Evolutionary conservation across 1,140 invertebrate genomes (phyloP).

Genomic region (Acarapis woodi): DNA sequence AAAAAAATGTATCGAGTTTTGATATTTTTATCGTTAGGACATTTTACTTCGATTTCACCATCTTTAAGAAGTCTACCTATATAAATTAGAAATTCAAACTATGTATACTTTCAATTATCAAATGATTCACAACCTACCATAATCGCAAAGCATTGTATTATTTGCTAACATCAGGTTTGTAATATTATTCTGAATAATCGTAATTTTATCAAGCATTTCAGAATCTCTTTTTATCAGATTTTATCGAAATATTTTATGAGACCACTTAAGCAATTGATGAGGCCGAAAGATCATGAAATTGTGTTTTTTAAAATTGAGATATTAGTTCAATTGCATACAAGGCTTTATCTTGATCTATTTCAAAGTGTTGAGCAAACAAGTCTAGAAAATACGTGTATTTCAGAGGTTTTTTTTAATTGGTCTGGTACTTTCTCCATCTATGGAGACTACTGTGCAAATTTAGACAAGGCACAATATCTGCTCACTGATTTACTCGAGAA

Average conservation of each 20-base stretch:
- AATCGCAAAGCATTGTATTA: too few relatives aligned
- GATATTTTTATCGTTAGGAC: too few relatives aligned
- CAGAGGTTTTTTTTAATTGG: conserved; percentile 55
- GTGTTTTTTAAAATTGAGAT: conserved; percentile 75
- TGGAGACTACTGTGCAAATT: conserved; percentile 76
- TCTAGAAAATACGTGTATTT: conserved; percentile 15
- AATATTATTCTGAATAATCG: too few relatives aligned
- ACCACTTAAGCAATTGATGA: conserved; percentile 31
- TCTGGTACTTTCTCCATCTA: conserved; percentile 70
- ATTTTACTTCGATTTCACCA: too few relatives aligned
- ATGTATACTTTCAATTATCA: too few relatives aligned
- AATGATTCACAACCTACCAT: too few relatives aligned
- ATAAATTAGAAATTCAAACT: too few relatives aligned
- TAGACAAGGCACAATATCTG: conserved; percentile 42
- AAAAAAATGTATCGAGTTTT: too few relatives aligned
- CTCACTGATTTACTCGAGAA: conserved; percentile 39
- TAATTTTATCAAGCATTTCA: too few relatives aligned
- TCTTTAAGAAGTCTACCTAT: too few relatives aligned
- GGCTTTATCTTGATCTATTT: conserved; percentile 43
- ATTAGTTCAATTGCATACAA: conserved; percentile 51
- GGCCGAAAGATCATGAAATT: conserved; percentile 34
- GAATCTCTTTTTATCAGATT: too few relatives aligned
- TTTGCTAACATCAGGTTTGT: too few relatives aligned
- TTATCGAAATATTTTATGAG: conserved; percentile 24
- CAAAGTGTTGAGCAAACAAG: conserved; percentile 31